A percentile compares a stretch with the other conserved stretches of the same genome.
Evolutionary conservation across 2,888 invertebrate species (phyloP).

Genomic region (Oscheius sp.): DNA sequence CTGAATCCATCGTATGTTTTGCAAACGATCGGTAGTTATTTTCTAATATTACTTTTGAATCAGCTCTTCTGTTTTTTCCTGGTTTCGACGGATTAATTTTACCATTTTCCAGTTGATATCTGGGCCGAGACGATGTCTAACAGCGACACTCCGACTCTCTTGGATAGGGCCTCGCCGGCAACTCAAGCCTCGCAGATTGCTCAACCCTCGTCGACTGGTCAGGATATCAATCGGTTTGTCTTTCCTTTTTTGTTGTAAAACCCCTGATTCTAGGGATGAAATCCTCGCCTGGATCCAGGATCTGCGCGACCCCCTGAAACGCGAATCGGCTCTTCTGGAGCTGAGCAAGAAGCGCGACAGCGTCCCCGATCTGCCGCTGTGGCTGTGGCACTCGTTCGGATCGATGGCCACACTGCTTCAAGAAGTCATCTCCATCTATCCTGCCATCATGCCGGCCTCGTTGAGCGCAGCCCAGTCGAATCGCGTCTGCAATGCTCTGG

Average conservation of each 20-base stretch:
- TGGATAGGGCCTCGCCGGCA: conserved; percentile 54
- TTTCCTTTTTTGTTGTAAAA: background rate
- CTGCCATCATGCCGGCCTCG: conserved; percentile 96
- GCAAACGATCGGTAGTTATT: too few relatives aligned
- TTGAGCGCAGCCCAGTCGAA: conserved; percentile 97
- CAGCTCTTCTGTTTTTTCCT: background rate
- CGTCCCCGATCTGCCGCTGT: conserved; percentile 94
- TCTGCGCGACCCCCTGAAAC: conserved; percentile 89
- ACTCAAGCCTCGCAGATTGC: conserved; percentile 54
- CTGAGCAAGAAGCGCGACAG: conserved; percentile 88
- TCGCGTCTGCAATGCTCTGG: conserved; percentile 96
- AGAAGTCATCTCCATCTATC: conserved; percentile 96
- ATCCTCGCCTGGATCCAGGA: conserved; percentile 92
- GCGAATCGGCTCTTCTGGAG: conserved; percentile 96
- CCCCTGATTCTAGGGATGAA: conserved; percentile 80
- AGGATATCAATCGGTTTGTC: conserved; percentile 49
- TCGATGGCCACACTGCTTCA: conserved; percentile 90
- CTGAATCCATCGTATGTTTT: too few relatives aligned
- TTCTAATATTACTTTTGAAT: too few relatives aligned
- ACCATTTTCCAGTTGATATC: background rate
- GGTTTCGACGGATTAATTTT: background rate
- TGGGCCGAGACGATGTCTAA: conserved; percentile 14
- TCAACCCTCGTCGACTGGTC: conserved; percentile 48
- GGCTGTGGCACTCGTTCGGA: conserved; percentile 99
- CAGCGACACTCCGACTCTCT: conserved; percentile 16